phyloP scores from a whole-genome alignment of 1,140 invertebrate species.

The Leptinotarsa lineolata region DNA sequence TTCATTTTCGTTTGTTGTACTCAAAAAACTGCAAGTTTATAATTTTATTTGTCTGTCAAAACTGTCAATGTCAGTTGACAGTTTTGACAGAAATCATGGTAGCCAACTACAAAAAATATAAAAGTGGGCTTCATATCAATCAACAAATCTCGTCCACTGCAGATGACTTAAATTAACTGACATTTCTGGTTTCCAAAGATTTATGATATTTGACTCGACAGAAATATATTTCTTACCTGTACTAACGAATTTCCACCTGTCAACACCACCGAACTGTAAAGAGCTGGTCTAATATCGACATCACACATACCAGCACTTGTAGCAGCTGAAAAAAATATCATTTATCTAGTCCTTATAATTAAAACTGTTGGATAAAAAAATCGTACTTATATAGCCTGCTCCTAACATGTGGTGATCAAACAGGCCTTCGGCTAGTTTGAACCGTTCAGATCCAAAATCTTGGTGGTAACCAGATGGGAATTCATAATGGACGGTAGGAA shows the following conservation, averaged over 20 bases:
- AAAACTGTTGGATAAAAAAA: not conserved
- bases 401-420: conserved; percentile 86
- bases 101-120: too few species aligned
- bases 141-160: too few species aligned
- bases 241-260: conserved; percentile 87
- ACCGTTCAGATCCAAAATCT: conserved; percentile 87
- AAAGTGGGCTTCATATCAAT: too few species aligned
- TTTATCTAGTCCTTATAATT: too few species aligned
- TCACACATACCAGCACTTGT: conserved; percentile 93
- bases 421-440: conserved; percentile 86
- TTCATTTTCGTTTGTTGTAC: too few species aligned
- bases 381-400: conserved; percentile 68
- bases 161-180: too few species aligned
- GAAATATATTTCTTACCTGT: conserved; percentile 58
- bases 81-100: too few species aligned
- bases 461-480: conserved; percentile 94
- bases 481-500: conserved; percentile 88
- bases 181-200: too few species aligned
- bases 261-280: conserved; percentile 90
- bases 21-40: too few species aligned
- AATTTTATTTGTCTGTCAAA: too few species aligned
- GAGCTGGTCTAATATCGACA: conserved; percentile 87
- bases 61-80: too few species aligned
- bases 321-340: conserved; percentile 69
- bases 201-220: too few species aligned